Conservation (phyloP, 2,113 vertebrate species). For the Podiceps cristatus region DNA sequence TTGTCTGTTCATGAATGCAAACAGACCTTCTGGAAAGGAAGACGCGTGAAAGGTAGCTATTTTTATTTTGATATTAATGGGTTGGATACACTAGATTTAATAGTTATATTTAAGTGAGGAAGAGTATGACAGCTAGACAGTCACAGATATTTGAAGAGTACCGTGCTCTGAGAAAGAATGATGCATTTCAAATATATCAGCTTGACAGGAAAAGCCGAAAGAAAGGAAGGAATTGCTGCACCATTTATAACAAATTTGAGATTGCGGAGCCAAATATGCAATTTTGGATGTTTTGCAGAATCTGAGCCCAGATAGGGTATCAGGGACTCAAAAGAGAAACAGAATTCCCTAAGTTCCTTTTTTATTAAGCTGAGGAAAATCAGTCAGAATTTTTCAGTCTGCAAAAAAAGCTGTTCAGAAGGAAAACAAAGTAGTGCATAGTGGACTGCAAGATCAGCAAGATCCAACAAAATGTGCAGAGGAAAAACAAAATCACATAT, state of each 20-base stretch:
- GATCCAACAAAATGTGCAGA: background rate
- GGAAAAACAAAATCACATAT: background rate
- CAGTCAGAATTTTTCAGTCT: background rate
- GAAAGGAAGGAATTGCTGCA: background rate
- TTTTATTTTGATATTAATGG: constrained; percentile 12
- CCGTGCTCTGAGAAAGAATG: background rate
- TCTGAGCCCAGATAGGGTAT: constrained; percentile 10
- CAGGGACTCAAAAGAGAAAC: constrained; percentile 23
- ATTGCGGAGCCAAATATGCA: background rate
- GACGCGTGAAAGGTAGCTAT: background rate
- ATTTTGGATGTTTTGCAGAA: constrained; percentile 2
- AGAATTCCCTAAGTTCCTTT: background rate
- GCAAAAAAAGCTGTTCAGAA: background rate
- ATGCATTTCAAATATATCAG: background rate
- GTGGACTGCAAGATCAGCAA: constrained; percentile 7
- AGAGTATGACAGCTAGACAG: background rate
- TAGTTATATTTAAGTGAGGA: background rate
- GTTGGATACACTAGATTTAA: background rate
- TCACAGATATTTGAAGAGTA: background rate
- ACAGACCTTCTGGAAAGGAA: constrained; percentile 17
- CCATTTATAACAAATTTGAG: constrained; percentile 5
- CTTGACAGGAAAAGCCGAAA: background rate
- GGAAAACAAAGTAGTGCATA: background rate
- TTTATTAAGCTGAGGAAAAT: constrained; percentile 2
- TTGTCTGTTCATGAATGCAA: background rate